A percentile compares a stretch with the other conserved stretches of the same genome.
Evolutionary conservation across 2,797 vertebrate species (phyloP).

Genomic region (Pelochelys cantorii): DNA sequence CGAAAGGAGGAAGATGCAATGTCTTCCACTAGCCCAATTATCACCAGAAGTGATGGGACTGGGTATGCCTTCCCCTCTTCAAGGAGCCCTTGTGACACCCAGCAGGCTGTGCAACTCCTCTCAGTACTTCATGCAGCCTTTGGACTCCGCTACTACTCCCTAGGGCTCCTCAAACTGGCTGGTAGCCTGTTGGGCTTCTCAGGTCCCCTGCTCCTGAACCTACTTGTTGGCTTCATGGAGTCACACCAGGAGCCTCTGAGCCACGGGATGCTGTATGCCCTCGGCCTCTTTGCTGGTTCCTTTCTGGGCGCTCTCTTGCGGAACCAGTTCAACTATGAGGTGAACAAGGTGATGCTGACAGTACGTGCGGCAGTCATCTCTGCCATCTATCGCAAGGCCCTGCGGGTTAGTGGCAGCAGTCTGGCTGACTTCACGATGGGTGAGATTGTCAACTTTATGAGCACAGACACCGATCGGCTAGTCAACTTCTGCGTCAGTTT

Average conservation of each 20-base stretch:
- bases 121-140: constrained; percentile 88
- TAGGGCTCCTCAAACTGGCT: constrained; percentile 88
- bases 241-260: constrained; percentile 84
- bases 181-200: constrained; percentile 86
- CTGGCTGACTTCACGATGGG: constrained; percentile 84
- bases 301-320: constrained; percentile 85
- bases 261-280: constrained; percentile 85
- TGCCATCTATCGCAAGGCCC: constrained; percentile 88
- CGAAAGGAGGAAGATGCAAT: constrained; percentile 1
- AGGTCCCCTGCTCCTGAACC: constrained; percentile 91
- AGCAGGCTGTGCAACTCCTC: constrained; percentile 74
- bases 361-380: constrained; percentile 87
- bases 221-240: constrained; percentile 92
- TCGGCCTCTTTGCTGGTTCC: constrained; percentile 88
- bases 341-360: constrained; percentile 87
- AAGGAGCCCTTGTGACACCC: neutral
- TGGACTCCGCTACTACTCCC: constrained; percentile 84
- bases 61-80: neutral
- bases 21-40: constrained; percentile 59
- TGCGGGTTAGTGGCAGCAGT: constrained; percentile 85
- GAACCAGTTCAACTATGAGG: constrained; percentile 89
- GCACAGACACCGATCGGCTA: constrained; percentile 89
- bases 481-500: constrained; percentile 93
- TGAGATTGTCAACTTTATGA: constrained; percentile 94
- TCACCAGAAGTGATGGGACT: constrained; percentile 37